These are phyloP conservation scores for Acanthisitta chloris DNA, from an alignment of 2,113 vertebrate species.

Conservation along the genomic window DNA sequence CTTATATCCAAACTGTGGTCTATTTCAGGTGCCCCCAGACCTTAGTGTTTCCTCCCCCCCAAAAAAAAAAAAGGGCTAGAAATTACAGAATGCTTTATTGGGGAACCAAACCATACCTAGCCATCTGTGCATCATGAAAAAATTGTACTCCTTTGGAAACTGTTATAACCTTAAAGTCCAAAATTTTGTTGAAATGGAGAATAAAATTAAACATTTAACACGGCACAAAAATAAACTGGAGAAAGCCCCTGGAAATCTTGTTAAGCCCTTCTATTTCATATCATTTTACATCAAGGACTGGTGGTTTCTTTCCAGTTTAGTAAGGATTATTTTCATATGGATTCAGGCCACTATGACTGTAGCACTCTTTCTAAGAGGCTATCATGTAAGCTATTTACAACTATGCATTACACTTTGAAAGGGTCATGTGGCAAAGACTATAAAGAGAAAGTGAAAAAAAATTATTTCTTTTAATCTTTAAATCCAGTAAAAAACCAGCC, in stretches of 20 bases:
- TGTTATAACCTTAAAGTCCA: background rate
- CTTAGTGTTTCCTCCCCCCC: fast-evolving
- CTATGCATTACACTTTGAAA: background rate
- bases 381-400: background rate
- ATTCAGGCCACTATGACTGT: background rate
- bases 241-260: background rate
- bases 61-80: background rate
- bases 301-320: background rate
- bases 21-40: background rate
- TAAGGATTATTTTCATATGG: background rate
- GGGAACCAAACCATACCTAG: background rate
- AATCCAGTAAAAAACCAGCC: background rate
- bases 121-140: background rate
- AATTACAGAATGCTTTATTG: background rate
- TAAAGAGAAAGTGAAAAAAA: background rate
- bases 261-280: background rate
- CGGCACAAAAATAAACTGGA: background rate
- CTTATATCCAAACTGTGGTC: background rate
- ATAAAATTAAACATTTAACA: background rate
- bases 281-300: background rate
- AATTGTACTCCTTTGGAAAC: background rate
- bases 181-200: background rate
- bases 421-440: background rate
- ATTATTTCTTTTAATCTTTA: background rate
- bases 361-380: background rate